Base-by-base conservation (phyloP, 2,888 invertebrate species). In the Heterodera filipjevi region DNA sequence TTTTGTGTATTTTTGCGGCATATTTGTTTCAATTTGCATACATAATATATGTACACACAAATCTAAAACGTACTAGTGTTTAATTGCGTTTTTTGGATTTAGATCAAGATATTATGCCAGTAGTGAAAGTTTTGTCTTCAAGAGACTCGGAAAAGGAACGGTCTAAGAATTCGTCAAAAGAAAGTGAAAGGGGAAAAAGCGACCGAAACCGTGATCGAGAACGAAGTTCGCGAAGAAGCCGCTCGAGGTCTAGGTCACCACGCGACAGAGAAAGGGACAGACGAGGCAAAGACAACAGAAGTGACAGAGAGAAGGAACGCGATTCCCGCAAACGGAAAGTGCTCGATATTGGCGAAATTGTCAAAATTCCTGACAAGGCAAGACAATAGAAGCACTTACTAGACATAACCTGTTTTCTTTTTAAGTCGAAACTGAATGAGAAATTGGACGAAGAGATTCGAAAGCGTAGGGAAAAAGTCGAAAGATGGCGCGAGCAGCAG, bases 221-320 rank as follows among this genome's bases (percentile, higher is more conserved):
- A 49, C 53, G 53, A 19, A 35, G 64, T 59, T 59, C 53, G 35
- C 14, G 71, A 76, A 3, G 79, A 75, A 66, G 32, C 66, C 49
- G 81, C 35, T 44, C 74, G 71, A 73, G 75, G 44, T 75, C 75
- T 1, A 30, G 77, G 44, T 80, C 81, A 66, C 64, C 66, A 16
- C 72, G 82, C 16, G 81, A 83, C 39, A 30, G 78, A n/a, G 78
- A 78, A 49, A 66, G 78, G n/a, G 71, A 79, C 70, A 59, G 79
- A 33, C 73, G 80, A 68, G 78, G 75, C 30, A 71, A 82, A 8
- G 79, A 83, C 39, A 77, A 82, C 14, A 71, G 78, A 3, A 71
- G 78, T 32, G 81, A 81, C 22, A 76, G 81, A 14, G 77, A 82
- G 12, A 73, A 33, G 10, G 73, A 73, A 27, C 8, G 46, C 14